Percentiles rank a stretch among this genome's conserved stretches.
Conservation (phyloP, 2,113 vertebrate genomes). For the Ascaphus truei region DNA sequence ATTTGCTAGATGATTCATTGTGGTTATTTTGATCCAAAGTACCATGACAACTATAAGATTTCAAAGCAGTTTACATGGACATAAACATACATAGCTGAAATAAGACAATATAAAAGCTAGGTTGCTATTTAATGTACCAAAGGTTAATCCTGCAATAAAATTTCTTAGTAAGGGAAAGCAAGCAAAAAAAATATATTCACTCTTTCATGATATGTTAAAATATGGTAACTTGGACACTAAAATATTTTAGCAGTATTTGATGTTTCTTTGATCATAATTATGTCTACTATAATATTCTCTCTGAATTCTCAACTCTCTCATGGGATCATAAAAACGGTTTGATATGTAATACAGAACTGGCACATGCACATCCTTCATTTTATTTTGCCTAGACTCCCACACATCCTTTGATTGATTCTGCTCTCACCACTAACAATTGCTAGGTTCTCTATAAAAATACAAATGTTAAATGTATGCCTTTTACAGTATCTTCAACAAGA, state of each 20-base stretch:
- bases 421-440: slow-evolving; percentile 8
- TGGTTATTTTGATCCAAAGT: no score
- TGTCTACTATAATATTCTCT: slow-evolving; percentile 47
- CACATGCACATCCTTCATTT: not conserved
- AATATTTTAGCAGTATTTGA: slow-evolving; percentile 22
- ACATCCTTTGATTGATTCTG: slow-evolving; percentile 13
- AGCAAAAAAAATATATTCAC: not conserved
- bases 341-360: not conserved
- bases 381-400: not conserved
- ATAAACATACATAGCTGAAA: no score
- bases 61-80: no score
- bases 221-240: not conserved
- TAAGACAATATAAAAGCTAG: no score
- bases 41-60: no score
- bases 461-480: not conserved
- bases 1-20: no score
- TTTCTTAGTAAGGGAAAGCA: no score
- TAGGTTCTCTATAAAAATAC: not conserved
- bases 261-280: slow-evolving; percentile 44
- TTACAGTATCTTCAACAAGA: no score
- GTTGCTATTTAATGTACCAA: no score
- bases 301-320: slow-evolving; percentile 43
- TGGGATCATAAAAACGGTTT: slow-evolving; percentile 36
- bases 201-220: not conserved
- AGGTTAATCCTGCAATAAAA: no score